Evolutionary conservation across 2,113 vertebrate genomes (phyloP).

Genomic region (Ibidorhyncha struthersii): DNA sequence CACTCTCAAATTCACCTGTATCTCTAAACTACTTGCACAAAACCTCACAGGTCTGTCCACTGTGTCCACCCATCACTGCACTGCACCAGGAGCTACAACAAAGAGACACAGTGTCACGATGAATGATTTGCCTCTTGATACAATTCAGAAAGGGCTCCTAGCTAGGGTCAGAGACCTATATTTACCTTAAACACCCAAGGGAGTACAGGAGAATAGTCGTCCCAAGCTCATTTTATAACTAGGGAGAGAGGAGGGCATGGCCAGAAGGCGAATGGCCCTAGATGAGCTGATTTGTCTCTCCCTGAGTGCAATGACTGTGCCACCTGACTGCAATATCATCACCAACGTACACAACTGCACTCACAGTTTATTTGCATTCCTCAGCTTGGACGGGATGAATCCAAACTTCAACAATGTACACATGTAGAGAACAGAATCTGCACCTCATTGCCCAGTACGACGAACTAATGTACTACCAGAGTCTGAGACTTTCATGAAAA

Average conservation of each 20-base stretch:
- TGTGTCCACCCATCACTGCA: accelerated
- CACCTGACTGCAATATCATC: not conserved
- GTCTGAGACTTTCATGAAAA: not conserved
- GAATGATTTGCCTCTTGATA: not conserved
- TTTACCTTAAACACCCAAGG: not conserved
- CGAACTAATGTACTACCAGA: not conserved
- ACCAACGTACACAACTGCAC: not conserved
- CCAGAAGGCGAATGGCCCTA: not conserved
- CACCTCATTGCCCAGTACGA: not conserved
- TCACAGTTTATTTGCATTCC: not conserved
- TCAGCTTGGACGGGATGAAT: not conserved
- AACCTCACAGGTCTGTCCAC: not conserved
- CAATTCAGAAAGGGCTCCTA: not conserved
- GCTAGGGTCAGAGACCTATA: not conserved
- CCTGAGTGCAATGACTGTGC: not conserved
- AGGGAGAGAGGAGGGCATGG: not conserved
- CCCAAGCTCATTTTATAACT: not conserved
- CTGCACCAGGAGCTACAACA: not conserved
- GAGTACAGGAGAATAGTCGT: accelerated
- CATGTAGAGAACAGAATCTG: not conserved
- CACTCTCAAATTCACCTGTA: not conserved
- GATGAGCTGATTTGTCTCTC: not conserved
- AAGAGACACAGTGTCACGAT: not conserved
- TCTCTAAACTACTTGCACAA: not conserved
- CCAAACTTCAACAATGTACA: accelerated